These are phyloP conservation scores for Trissonchulus latispiculum DNA, from an alignment of 2,888 invertebrate species.

Conservation along the genomic window DNA sequence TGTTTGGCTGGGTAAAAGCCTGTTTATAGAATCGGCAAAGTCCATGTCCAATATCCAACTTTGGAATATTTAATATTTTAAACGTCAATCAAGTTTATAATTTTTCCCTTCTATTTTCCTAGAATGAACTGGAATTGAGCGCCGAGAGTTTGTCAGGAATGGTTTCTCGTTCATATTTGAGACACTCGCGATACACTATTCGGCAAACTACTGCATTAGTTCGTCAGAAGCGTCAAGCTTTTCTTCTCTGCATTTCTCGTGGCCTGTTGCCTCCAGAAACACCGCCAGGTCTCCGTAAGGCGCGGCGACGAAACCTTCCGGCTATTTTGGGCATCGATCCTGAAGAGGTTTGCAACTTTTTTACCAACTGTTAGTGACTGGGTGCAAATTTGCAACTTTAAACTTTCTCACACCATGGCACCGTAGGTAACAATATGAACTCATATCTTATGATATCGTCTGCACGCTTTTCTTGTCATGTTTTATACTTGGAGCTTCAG, in stretches of 20 bases:
- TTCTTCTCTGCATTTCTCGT: slow-evolving; percentile 46
- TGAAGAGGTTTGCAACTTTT: slow-evolving; percentile 48
- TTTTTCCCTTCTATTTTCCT: too few species aligned
- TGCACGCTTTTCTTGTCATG: too few species aligned
- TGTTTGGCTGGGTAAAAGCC: too few species aligned
- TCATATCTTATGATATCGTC: too few species aligned
- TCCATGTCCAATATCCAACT: too few species aligned
- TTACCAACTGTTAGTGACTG: neutral
- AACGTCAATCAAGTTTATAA: too few species aligned
- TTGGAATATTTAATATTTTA: too few species aligned
- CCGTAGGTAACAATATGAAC: too few species aligned
- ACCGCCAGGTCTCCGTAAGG: slow-evolving; percentile 54
- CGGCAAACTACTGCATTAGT: slow-evolving; percentile 56
- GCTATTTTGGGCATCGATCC: slow-evolving; percentile 44
- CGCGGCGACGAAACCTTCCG: slow-evolving; percentile 46
- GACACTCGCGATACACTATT: slow-evolving; percentile 56
- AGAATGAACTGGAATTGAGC: slow-evolving; percentile 59
- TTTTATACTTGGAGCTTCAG: too few species aligned
- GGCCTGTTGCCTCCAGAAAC: slow-evolving; percentile 54
- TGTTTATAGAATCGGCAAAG: too few species aligned
- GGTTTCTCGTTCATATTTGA: slow-evolving; percentile 56
- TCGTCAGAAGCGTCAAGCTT: slow-evolving; percentile 56
- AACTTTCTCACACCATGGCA: too few species aligned
- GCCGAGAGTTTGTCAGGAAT: slow-evolving; percentile 59
- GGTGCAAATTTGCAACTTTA: neutral